Conservation (phyloP, 2,797 vertebrate species). For the Takifugu rubripes region DNA sequence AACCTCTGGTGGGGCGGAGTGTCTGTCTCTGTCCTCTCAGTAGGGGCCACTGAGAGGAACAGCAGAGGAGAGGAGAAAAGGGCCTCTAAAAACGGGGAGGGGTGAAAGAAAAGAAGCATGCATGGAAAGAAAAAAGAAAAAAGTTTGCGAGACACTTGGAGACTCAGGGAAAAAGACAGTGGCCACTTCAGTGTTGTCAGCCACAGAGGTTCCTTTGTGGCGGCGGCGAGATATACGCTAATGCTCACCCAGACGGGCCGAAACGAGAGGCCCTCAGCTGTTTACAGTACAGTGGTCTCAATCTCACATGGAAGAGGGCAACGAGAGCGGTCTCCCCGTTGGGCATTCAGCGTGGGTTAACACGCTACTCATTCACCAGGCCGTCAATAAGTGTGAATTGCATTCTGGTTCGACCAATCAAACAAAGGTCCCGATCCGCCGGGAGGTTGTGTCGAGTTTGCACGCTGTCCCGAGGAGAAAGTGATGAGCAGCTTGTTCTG, state of each 20-base stretch:
- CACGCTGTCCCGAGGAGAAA: slow-evolving; percentile 35
- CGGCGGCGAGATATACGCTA: slow-evolving; percentile 59
- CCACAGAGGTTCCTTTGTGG: slow-evolving; percentile 75
- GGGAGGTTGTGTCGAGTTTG: slow-evolving; percentile 48
- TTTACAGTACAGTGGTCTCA: slow-evolving; percentile 67
- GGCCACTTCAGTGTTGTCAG: slow-evolving; percentile 74
- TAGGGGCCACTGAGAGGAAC: slow-evolving; percentile 76
- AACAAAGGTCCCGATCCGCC: slow-evolving; percentile 51
- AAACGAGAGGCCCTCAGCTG: slow-evolving; percentile 70
- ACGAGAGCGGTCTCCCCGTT: slow-evolving; percentile 57
- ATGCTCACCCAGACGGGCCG: slow-evolving; percentile 64
- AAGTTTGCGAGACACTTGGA: slow-evolving; percentile 70
- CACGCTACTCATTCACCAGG: slow-evolving; percentile 60
- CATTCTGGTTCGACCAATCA: slow-evolving; percentile 57
- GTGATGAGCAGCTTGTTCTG: slow-evolving; percentile 22
- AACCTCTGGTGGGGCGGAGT: slow-evolving; percentile 74
- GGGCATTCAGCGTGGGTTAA: slow-evolving; percentile 60
- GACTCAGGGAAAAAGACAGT: slow-evolving; percentile 71
- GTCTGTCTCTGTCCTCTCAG: slow-evolving; percentile 76
- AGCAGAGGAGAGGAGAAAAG: slow-evolving; percentile 66
- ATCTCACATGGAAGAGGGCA: slow-evolving; percentile 64
- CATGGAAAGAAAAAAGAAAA: slow-evolving; percentile 55
- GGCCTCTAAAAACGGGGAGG: slow-evolving; percentile 68
- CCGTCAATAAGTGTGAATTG: slow-evolving; percentile 66
- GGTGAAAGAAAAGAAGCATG: slow-evolving; percentile 68